These are phyloP conservation scores for Meriones unguiculatus DNA, from an alignment of 2,113 vertebrate genomes.

Conservation along the genomic window DNA sequence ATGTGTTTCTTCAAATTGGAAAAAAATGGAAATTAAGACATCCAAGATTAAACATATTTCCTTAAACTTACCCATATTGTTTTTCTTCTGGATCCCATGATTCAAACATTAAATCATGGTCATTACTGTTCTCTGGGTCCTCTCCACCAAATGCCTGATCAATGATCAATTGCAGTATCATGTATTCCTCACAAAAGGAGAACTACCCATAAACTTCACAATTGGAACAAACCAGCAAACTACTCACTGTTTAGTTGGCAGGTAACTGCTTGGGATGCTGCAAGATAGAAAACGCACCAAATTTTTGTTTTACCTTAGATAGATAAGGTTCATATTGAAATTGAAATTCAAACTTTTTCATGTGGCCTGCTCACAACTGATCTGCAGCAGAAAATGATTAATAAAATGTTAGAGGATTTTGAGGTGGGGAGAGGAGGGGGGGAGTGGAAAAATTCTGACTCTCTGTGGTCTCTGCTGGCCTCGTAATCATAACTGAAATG, in stretches of 20 bases:
- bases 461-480: not conserved
- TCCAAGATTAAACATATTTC: slow-evolving; percentile 36
- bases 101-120: slow-evolving; percentile 43
- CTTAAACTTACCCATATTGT: slow-evolving; percentile 7
- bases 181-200: slow-evolving; percentile 55
- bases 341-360: not conserved
- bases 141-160: slow-evolving; percentile 37
- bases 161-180: slow-evolving; percentile 34
- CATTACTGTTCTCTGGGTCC: slow-evolving; percentile 49
- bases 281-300: slow-evolving; percentile 47
- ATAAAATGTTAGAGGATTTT: not conserved
- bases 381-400: slow-evolving; percentile 51
- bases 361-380: not conserved
- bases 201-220: slow-evolving; percentile 42
- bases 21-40: slow-evolving; percentile 50
- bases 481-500: not conserved
- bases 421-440: not conserved
- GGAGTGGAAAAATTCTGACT: not conserved
- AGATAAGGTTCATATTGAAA: slow-evolving; percentile 40
- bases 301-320: slow-evolving; percentile 47
- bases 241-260: not conserved
- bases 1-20: slow-evolving; percentile 24
- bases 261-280: slow-evolving; percentile 4
- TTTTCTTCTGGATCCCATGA: slow-evolving; percentile 43
- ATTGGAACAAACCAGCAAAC: slow-evolving; percentile 49